Percentiles rank a stretch among this genome's conserved stretches.
Evolutionary conservation across 2,888 invertebrate species (phyloP).

Genomic region (Cataglyphis cursor): DNA sequence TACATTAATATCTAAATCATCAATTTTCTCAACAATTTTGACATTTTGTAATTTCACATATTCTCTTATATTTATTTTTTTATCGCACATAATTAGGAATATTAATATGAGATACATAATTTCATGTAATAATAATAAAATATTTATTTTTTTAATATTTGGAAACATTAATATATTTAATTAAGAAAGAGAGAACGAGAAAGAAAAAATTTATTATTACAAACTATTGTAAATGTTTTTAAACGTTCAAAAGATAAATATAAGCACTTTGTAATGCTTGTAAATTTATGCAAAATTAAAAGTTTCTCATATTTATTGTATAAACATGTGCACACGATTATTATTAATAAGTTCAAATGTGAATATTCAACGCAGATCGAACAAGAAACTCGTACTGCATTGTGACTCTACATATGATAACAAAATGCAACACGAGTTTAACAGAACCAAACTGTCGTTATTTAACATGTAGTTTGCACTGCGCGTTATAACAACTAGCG

Average conservation of each 20-base stretch:
- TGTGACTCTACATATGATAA: not conserved
- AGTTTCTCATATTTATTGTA: not conserved
- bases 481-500: not conserved
- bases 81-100: not conserved
- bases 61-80: not conserved
- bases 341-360: not conserved
- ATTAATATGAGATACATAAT: not conserved
- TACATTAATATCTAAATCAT: not conserved
- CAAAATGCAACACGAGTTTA: not conserved
- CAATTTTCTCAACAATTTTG: not conserved
- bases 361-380: not conserved
- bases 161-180: not conserved
- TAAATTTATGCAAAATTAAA: not conserved
- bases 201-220: not conserved
- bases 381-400: not conserved
- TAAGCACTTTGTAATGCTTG: not conserved
- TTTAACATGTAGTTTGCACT: not conserved
- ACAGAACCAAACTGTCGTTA: constrained; percentile 11
- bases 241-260: not conserved
- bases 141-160: not conserved
- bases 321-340: not conserved
- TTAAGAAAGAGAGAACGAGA: not conserved
- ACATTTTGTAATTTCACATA: not conserved
- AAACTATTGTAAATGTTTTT: not conserved
- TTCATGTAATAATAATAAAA: not conserved